Percentiles rank a stretch among this genome's conserved stretches.
These are phyloP conservation scores for Vombatus ursinus DNA, from an alignment of 2,113 vertebrate species.

Conservation along the genomic window DNA sequence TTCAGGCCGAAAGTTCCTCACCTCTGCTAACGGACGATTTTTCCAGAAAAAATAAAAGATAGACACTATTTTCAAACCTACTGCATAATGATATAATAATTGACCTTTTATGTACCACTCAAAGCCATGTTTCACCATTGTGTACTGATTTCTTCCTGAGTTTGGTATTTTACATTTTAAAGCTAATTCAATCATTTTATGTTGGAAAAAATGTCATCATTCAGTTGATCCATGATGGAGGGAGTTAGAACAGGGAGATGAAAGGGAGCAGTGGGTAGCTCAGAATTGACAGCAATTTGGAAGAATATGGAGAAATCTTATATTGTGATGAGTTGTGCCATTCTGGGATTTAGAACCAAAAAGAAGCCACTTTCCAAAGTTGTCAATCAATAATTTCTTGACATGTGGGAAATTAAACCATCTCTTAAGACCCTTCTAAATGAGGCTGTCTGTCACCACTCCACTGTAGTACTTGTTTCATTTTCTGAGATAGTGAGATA, in stretches of 20 bases:
- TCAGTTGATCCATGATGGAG: constrained; percentile 26
- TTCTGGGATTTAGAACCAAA: constrained; percentile 53
- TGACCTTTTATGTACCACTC: not conserved
- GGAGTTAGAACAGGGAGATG: not conserved
- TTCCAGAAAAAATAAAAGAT: not conserved
- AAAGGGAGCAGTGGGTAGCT: not conserved
- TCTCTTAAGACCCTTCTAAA: constrained; percentile 36
- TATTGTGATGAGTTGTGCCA: constrained; percentile 48
- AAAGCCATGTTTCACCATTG: not conserved
- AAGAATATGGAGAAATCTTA: constrained; percentile 29
- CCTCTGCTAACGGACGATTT: not conserved
- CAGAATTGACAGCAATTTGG: constrained; percentile 50
- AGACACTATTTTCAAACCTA: not conserved
- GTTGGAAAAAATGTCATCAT: constrained; percentile 16
- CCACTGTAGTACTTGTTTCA: not conserved
- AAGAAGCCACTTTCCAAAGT: constrained; percentile 48
- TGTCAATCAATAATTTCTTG: constrained; percentile 42
- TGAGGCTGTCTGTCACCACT: constrained; percentile 43
- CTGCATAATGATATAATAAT: not conserved
- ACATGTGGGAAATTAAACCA: constrained; percentile 52
- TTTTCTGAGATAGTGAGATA: constrained; percentile 62
- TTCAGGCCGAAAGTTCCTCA: too few relatives aligned
- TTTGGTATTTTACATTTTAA: constrained; percentile 27
- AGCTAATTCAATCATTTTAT: not conserved
- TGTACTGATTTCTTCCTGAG: not conserved